Base-by-base conservation (phyloP, 2,888 invertebrate genomes). In the Molanna angustata region DNA sequence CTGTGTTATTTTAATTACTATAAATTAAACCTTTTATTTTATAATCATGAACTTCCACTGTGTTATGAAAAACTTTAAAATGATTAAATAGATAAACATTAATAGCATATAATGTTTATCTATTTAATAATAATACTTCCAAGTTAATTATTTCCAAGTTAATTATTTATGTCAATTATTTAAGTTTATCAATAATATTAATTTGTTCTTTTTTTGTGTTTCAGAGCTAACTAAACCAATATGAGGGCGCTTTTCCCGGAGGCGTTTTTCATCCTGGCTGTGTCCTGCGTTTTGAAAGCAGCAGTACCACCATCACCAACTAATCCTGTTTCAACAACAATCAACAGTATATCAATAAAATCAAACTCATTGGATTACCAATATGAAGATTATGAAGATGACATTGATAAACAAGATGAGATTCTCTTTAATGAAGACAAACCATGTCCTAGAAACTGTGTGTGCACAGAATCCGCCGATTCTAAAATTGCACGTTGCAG, bases 401-500 rank as follows among this genome's bases (percentile, higher is more conserved):
- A 65, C 56, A 69, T 67, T 63, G 78, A 62, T 54, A 78, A 75
- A 45, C 79, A 80, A 53, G 71, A 71, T 54, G 73, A 74, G 61
- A 73, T 73, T 17, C 67, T 76, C 47, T 74, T 71, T 64, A 76
- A 68, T 61, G 75, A 74, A 62, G 71, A 74, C 66, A 74, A 66
- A 60, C 78, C 79, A 51, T 84, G 84, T 64, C 83, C 84, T 46
- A 75, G 82, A 63, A 80, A 81, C 65, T 84, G 84, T 68, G 71
- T 77, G 61, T 84, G 84, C 66, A 73, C 75, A 61, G 76, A 78
- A 64, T 80, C 77, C 57, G 80, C 80, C 64, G 79, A 78, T 66
- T 81, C 79, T 67, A 70, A 78, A 64, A 80, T 80, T 65, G 84
- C 78, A 59, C 84, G 82, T 64, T 88, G 87, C 74, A 81, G 80